These are phyloP conservation scores for Etheostoma perlongum DNA, from an alignment of 2,797 vertebrate species.

Conservation along the genomic window DNA sequence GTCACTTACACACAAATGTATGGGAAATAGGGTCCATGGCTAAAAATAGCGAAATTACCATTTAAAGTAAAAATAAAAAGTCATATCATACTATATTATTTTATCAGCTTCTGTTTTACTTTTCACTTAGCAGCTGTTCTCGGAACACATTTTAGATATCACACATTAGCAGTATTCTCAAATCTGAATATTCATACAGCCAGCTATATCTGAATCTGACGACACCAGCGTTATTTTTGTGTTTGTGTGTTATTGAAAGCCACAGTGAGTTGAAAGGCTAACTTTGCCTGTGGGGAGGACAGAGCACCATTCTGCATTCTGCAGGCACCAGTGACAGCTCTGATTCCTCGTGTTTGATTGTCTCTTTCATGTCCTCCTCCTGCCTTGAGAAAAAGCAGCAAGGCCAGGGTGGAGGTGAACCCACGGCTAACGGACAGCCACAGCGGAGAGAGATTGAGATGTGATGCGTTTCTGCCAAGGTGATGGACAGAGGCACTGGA, in stretches of 20 bases:
- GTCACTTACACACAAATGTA: no score
- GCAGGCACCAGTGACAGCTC: slow-evolving; percentile 72
- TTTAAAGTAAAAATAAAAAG: not conserved
- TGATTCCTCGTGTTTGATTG: slow-evolving; percentile 79
- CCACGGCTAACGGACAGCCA: slow-evolving; percentile 36
- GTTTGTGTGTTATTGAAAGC: slow-evolving; percentile 78
- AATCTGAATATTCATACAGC: slow-evolving; percentile 52
- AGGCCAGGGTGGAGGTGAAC: slow-evolving; percentile 66
- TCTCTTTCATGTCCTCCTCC: slow-evolving; percentile 74
- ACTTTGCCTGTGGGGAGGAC: slow-evolving; percentile 88
- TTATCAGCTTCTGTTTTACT: not conserved
- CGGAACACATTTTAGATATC: slow-evolving; percentile 4
- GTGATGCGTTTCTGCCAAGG: slow-evolving; percentile 53
- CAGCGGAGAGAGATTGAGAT: slow-evolving; percentile 49
- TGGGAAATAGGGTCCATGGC: no score
- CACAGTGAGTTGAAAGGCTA: slow-evolving; percentile 79
- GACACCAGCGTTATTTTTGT: slow-evolving; percentile 59
- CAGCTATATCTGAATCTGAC: slow-evolving; percentile 43
- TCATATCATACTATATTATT: not conserved
- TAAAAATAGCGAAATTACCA: no score
- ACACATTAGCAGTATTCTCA: slow-evolving; percentile 31
- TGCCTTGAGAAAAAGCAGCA: slow-evolving; percentile 58
- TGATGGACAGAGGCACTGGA: slow-evolving; percentile 47
- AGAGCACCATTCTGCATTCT: slow-evolving; percentile 79
- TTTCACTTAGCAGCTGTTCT: not conserved